These are phyloP conservation scores for Lydus trimaculatus DNA, from an alignment of 2,888 invertebrate genomes.

Conservation along the genomic window DNA sequence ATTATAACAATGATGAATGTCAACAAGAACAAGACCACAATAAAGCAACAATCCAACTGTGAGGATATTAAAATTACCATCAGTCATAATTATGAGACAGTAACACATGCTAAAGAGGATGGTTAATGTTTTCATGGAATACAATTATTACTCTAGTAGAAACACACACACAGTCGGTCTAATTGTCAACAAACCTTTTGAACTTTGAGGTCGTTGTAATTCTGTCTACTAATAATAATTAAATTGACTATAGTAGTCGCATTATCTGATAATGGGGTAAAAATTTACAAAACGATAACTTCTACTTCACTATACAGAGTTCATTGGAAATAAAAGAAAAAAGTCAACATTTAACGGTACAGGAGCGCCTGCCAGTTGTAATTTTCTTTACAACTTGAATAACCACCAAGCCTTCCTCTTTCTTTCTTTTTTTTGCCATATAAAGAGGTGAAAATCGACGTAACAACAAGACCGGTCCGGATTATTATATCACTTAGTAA, in stretches of 20 bases:
- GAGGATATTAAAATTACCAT: constrained; percentile 47
- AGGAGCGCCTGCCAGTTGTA: constrained; percentile 44
- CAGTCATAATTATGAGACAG: constrained; percentile 49
- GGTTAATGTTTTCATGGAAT: background rate
- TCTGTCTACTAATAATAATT: background rate
- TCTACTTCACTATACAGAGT: too few relatives aligned
- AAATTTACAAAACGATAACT: background rate
- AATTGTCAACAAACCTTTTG: background rate
- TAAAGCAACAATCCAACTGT: constrained; percentile 48
- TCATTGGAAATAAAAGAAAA: background rate
- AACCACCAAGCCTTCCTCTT: too few relatives aligned
- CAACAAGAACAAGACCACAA: constrained; percentile 31
- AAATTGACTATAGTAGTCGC: background rate
- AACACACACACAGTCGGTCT: too few relatives aligned
- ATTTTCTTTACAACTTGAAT: constrained; percentile 43
- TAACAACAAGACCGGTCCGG: constrained; percentile 46
- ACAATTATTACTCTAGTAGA: background rate
- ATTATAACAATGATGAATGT: constrained; percentile 32
- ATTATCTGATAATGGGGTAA: background rate
- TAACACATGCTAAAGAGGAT: constrained; percentile 23
- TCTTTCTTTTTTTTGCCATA: constrained; percentile 52
- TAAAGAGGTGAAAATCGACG: constrained; percentile 56
- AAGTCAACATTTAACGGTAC: constrained; percentile 42
- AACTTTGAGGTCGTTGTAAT: too few relatives aligned
- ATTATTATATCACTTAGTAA: too few relatives aligned